phyloP scores from a whole-genome alignment of 2,797 vertebrate genomes.

The Sebastes steindachneri region DNA sequence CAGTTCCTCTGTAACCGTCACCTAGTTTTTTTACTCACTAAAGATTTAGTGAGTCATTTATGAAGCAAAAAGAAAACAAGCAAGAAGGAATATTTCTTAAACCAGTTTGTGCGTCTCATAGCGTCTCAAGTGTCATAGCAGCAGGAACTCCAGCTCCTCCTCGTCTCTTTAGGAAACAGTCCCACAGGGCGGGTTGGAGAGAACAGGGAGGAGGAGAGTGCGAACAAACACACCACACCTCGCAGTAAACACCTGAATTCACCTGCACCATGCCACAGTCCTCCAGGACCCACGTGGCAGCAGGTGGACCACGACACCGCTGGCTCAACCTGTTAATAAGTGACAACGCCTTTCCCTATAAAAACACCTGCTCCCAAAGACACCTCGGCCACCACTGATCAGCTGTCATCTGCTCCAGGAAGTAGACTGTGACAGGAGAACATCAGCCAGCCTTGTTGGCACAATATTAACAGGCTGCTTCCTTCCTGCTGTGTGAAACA shows the following conservation, averaged over 20 bases:
- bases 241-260: conserved; percentile 63
- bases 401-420: conserved; percentile 25
- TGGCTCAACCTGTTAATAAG: conserved; percentile 39
- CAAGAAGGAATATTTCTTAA: conserved; percentile 2
- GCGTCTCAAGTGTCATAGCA: conserved; percentile 45
- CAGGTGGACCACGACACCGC: conserved; percentile 20
- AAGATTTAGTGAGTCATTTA: background rate
- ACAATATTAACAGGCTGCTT: conserved; percentile 27
- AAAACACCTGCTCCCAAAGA: conserved; percentile 1
- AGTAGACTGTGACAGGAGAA: conserved; percentile 3
- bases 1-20: background rate
- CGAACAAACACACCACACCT: conserved; percentile 78
- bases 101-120: conserved; percentile 36
- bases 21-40: background rate
- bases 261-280: conserved; percentile 53
- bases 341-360: conserved; percentile 16
- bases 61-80: background rate
- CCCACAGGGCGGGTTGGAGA: conserved; percentile 37
- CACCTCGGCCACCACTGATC: conserved; percentile 10
- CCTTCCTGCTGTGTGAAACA: conserved; percentile 52
- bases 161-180: conserved; percentile 42
- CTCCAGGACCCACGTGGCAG: conserved; percentile 68
- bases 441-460: background rate
- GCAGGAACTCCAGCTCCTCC: conserved; percentile 34
- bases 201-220: conserved; percentile 38